Percentiles rank a stretch among this genome's conserved stretches.
Conservation (phyloP, 2,888 invertebrate species). For the Tryphoninae sp. region DNA sequence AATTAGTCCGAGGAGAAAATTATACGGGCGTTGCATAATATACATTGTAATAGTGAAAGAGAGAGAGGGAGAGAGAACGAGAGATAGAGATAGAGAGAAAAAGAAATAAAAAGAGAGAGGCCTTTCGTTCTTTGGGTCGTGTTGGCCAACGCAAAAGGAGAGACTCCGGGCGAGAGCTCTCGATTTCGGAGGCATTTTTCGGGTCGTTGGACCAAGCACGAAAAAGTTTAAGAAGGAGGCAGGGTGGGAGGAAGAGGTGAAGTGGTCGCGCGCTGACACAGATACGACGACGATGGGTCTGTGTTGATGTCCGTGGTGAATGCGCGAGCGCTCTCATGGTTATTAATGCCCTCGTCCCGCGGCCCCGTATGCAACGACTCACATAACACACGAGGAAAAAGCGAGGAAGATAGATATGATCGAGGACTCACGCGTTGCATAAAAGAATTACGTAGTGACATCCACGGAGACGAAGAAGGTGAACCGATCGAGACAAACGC, state of each 20-base stretch:
- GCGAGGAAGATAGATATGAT: constrained; percentile 68
- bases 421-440: constrained; percentile 74
- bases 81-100: background rate
- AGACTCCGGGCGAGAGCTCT: constrained; percentile 49
- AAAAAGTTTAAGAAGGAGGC: constrained; percentile 42
- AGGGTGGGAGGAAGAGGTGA: constrained; percentile 27
- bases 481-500: constrained; percentile 30
- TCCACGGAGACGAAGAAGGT: constrained; percentile 6
- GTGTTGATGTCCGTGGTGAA: constrained; percentile 52
- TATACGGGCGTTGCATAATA: constrained; percentile 46
- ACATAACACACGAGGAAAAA: constrained; percentile 14
- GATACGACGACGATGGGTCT: constrained; percentile 56
- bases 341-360: constrained; percentile 60
- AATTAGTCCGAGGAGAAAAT: constrained; percentile 4
- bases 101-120: constrained; percentile 10
- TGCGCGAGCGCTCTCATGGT: constrained; percentile 60
- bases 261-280: constrained; percentile 62
- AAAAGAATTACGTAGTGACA: constrained; percentile 69
- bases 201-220: constrained; percentile 59
- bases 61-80: constrained; percentile 24
- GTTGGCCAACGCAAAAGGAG: constrained; percentile 42
- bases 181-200: constrained; percentile 59
- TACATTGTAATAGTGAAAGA: background rate
- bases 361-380: background rate
- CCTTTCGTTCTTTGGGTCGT: constrained; percentile 45